Evolutionary conservation across 2,888 invertebrate genomes (phyloP), one percentile per base, ranked within the genome.

Genomic region (Lasioglossum zephyrum): DNA sequence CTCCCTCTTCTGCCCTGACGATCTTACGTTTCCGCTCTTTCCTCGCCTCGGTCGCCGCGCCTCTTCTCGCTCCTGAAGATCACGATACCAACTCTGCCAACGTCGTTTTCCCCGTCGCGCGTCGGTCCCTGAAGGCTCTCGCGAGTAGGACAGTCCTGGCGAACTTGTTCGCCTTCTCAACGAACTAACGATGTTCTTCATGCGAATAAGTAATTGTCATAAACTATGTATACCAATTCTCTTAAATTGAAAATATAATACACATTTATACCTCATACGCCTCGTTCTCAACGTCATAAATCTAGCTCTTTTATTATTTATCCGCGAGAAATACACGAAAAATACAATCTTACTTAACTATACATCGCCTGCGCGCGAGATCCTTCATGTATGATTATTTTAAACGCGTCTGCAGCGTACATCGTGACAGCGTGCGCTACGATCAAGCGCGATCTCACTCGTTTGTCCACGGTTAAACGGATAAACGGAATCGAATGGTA

Each of bases 11-110:
- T 79, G 81, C 83, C 60, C 44, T 44, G 82, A 1, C 57, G 63
- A 76, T 81, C 79, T 81, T 79, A 79, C 88, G 74, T 82, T 74
- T 26, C 76, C 79, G n/a, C 70, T 75, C 66, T 44, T 36, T 18
- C 66, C 66, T 39, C 18, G 18, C 44, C 31, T 31, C 31, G 31
- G 31, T 31, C 31, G 31, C 31, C 31, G 31, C 18, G 18, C 44
- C 13, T 41, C 18, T 11, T 70, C 53, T 49, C 39, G 18, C 57
- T 31, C 44, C 63, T 63, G 60, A 41, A 69, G 69, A 79, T 72
- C 60, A 73, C 53, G 44, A 8, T 77, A 44, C 49, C 16, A 73
- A 49, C 1, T 36, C 66, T n/a, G 74, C 31, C 16, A 8, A 31
- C 53, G 41, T 60, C 11, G 16, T 73, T 73, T 26, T 44, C 31